These are phyloP conservation scores for Grammomys surdaster DNA, from an alignment of 2,113 vertebrate genomes.

Conservation along the genomic window DNA sequence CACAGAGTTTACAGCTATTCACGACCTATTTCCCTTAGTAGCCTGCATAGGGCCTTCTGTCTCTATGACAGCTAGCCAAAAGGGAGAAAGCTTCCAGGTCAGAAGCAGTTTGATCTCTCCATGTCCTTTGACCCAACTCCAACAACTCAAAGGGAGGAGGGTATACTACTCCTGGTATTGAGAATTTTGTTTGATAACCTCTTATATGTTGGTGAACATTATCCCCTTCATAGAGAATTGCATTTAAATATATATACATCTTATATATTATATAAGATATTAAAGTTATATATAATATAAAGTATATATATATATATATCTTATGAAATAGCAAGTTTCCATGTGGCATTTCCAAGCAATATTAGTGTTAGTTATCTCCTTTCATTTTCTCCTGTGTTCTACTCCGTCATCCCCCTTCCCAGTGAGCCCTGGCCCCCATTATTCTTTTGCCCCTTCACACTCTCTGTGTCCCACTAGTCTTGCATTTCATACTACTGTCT, in stretches of 20 bases:
- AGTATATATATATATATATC: not conserved
- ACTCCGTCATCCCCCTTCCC: not conserved
- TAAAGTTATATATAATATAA: not conserved
- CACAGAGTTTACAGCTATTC: not conserved
- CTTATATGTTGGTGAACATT: not conserved
- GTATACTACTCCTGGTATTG: not conserved
- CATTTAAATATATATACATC: not conserved
- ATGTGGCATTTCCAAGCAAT: not conserved
- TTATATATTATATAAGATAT: not conserved
- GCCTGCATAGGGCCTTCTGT: not conserved
- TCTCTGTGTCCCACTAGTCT: not conserved
- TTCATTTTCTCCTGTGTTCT: not conserved
- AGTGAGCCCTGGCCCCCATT: accelerated
- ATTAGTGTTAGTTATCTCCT: not conserved
- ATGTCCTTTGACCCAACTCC: not conserved
- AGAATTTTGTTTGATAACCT: not conserved
- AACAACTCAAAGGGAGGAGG: not conserved
- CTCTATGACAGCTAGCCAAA: not conserved
- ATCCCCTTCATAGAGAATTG: not conserved
- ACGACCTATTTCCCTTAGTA: no score
- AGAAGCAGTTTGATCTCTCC: not conserved
- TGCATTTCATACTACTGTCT: not conserved
- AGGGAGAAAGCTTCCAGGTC: not conserved
- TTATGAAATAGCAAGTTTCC: not conserved
- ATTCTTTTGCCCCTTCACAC: not conserved